A percentile compares a stretch with the other conserved stretches of the same genome.
These are phyloP conservation scores for Megalops atlanticus DNA, from an alignment of 2,113 vertebrate species.

Conservation along the genomic window DNA sequence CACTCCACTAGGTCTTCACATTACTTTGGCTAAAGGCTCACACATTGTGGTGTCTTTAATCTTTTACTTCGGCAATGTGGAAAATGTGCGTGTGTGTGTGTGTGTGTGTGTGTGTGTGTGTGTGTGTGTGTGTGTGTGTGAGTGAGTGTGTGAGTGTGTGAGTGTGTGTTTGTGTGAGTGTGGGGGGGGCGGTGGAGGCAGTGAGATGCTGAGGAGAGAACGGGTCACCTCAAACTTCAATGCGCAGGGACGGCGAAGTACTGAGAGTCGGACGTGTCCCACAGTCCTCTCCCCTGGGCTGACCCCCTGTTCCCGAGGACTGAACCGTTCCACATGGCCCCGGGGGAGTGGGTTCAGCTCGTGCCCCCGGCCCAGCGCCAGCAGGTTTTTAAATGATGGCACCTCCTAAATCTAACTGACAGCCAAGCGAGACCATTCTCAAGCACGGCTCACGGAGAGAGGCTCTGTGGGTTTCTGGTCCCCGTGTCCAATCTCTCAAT, in stretches of 20 bases:
- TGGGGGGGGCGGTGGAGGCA: no score
- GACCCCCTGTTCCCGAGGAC: background rate
- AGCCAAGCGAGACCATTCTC: conserved; percentile 15
- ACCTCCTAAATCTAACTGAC: conserved; percentile 23
- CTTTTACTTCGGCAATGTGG: no score
- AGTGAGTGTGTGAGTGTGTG: no score
- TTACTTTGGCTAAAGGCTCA: no score
- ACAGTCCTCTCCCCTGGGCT: background rate
- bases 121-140: background rate
- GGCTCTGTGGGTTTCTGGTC: background rate
- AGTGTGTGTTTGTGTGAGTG: no score
- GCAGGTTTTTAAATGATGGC: conserved; percentile 5
- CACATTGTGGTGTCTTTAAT: no score
- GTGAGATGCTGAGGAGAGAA: no score
- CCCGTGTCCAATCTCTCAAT: conserved; percentile 21
- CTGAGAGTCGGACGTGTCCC: background rate
- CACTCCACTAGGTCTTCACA: no score
- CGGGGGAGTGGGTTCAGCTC: conserved; percentile 3
- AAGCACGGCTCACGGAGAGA: background rate
- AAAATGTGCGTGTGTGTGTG: background rate
- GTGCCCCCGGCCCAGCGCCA: conserved; percentile 2
- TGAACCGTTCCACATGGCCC: background rate
- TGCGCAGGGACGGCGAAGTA: no score
- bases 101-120: background rate
- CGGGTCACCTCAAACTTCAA: no score